Percentiles rank a stretch among this genome's conserved stretches.
Evolutionary conservation across 2,113 vertebrate genomes (phyloP).

Genomic region (Irena cyanogastra): DNA sequence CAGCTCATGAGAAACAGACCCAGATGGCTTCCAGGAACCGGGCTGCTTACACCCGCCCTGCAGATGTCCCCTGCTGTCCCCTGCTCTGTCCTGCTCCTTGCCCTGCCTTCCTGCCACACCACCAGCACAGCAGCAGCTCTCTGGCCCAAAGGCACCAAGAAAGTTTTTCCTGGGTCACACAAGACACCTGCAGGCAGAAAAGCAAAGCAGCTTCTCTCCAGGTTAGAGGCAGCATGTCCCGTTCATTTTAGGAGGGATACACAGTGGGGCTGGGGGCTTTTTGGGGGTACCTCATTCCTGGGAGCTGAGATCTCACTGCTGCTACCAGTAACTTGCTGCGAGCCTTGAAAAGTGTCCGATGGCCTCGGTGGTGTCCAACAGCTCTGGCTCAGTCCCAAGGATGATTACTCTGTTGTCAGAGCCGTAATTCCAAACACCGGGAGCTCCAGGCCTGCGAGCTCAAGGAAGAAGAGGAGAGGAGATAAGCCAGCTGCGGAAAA

Average conservation of each 20-base stretch:
- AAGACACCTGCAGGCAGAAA: background rate
- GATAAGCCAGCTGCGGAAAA: background rate
- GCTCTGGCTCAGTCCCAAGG: background rate
- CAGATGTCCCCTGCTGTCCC: background rate
- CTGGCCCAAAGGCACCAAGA: background rate
- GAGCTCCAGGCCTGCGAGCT: background rate
- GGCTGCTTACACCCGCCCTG: background rate
- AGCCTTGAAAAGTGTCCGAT: background rate
- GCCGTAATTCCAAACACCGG: background rate
- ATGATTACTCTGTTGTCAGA: background rate
- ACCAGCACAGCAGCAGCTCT: background rate
- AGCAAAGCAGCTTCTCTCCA: background rate
- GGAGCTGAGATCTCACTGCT: background rate
- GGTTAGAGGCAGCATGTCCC: background rate
- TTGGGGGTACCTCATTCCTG: background rate
- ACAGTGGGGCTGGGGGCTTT: background rate
- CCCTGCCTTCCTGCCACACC: background rate
- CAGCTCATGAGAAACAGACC: background rate
- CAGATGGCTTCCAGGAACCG: background rate
- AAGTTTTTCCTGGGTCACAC: rapidly evolving
- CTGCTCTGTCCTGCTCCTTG: background rate
- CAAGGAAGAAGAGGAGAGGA: background rate
- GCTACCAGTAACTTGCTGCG: background rate
- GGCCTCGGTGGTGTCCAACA: rapidly evolving
- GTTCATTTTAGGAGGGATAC: background rate